Base-by-base conservation (phyloP, 1,140 invertebrate genomes). In the Saccostrea cuccullata region DNA sequence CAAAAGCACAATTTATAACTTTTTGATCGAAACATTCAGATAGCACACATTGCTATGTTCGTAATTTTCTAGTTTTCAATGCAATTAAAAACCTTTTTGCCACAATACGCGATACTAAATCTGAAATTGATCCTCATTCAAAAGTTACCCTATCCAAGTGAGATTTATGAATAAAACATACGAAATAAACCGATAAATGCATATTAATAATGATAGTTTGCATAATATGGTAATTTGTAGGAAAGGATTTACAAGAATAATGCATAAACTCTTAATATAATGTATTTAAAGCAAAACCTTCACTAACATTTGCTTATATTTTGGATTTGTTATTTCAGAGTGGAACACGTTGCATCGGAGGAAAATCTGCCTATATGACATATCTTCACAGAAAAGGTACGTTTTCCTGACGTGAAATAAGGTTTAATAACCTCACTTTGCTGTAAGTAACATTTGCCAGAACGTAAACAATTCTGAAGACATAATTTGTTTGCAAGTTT, bases 201-300 rank as follows among this genome's bases (percentile, higher is more conserved):
- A 77, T 77, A 77, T 77, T 77, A 77, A 77, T 77, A 77, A 77
- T 77, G 70, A 77, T 77, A 77, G 70, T 77, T 77, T 77, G 70
- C 70, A 77, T 77, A 77, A 77, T 77, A 77, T 77, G 70, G 70
- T 77, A 77, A 77, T 77, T 77, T 77, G 67, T 77, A 30, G 70
- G 13, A 77, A 77, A 36, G 70, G 70, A 77, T 77, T 77, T 77
- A 77, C 70, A 30, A 77, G 70, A 77, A 30, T 77, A 77, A 77
- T 77, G 30, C 70, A 77, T 77, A 77, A 77, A 77, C 30, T 9
- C 70, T 77, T 77, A 36, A 47, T 47, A 77, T 40, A 77, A 77
- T 77, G 70, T 77, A 77, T 77, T 77, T 77, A 77, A 77, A 77
- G 26, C 70, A 77, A 77, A 77, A 77, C 70, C 23, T 77, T 77